Percentiles rank a stretch among this genome's conserved stretches.
These are phyloP conservation scores for Lepilemur septentrionalis DNA, from an alignment of 2,797 vertebrate genomes.

Conservation along the genomic window DNA sequence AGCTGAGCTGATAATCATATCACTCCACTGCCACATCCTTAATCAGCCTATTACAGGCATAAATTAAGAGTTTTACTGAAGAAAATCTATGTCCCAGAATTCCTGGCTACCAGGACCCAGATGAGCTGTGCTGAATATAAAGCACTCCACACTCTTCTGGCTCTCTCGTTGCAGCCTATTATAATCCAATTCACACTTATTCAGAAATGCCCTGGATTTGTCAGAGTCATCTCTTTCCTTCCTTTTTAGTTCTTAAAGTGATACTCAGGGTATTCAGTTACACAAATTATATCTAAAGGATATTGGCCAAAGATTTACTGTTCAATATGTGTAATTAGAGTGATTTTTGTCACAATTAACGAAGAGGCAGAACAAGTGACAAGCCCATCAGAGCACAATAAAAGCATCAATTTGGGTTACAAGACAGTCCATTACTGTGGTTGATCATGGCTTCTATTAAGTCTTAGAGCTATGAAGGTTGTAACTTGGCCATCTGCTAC, in stretches of 20 bases:
- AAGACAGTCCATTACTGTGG: constrained; percentile 37
- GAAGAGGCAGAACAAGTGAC: constrained; percentile 50
- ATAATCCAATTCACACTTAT: background rate
- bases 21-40: constrained; percentile 53
- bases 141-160: background rate
- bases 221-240: constrained; percentile 49
- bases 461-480: constrained; percentile 41
- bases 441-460: constrained; percentile 52
- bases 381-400: constrained; percentile 18
- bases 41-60: constrained; percentile 16
- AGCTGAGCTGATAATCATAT: constrained; percentile 63
- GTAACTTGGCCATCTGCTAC: constrained; percentile 62
- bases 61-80: constrained; percentile 53
- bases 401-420: constrained; percentile 57
- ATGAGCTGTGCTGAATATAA: constrained; percentile 25
- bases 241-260: constrained; percentile 36
- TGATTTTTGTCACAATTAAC: constrained; percentile 69
- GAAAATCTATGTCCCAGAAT: constrained; percentile 28
- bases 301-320: constrained; percentile 54
- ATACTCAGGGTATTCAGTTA: constrained; percentile 50
- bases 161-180: background rate
- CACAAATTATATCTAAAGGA: constrained; percentile 60
- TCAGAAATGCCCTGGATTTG: constrained; percentile 41
- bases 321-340: constrained; percentile 44
- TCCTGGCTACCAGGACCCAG: constrained; percentile 32